Conservation (phyloP, 2,113 vertebrate species). For the Bos indicus region DNA sequence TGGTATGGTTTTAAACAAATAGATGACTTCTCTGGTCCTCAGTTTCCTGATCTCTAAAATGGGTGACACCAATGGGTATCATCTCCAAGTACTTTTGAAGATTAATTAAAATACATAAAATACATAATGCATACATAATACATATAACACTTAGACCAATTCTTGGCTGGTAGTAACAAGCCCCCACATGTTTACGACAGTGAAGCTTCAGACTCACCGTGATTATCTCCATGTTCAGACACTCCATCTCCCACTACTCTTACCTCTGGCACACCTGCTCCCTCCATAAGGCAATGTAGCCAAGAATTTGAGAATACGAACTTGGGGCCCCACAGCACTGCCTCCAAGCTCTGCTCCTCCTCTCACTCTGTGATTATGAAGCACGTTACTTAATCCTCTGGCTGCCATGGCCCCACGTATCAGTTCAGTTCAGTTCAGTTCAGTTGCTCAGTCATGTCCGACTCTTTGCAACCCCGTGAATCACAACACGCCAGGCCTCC, state of each 20-base stretch:
- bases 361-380: background rate
- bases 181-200: background rate
- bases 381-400: background rate
- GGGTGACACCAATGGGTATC: background rate
- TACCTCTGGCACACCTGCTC: no score
- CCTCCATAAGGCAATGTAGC: background rate
- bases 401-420: no score
- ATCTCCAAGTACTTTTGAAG: background rate
- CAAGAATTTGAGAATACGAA: background rate
- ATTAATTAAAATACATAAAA: background rate
- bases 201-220: accelerated
- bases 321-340: background rate
- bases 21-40: background rate
- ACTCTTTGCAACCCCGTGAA: no score
- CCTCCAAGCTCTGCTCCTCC: background rate
- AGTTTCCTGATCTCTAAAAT: background rate
- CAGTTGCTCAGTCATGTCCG: no score
- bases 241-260: background rate
- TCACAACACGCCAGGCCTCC: no score
- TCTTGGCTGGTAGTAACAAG: background rate
- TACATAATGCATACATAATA: background rate
- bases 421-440: no score
- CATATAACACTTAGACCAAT: background rate
- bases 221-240: background rate
- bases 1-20: background rate